Percentiles rank a stretch among this genome's conserved stretches.
phyloP scores from a whole-genome alignment of 1,140 invertebrate genomes.

The Leptinotarsa undecemlineata region DNA sequence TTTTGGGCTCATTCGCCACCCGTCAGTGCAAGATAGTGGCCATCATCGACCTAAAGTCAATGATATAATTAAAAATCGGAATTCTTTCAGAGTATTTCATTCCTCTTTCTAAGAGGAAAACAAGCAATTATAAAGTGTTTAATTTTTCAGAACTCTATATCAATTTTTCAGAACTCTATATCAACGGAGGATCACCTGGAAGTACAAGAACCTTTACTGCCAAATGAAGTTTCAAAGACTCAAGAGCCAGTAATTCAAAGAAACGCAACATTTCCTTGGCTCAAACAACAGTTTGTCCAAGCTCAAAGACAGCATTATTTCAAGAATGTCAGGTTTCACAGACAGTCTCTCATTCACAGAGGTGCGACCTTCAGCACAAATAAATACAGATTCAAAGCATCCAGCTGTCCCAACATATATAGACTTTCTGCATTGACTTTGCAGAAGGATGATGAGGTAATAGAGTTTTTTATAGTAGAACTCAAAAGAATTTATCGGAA shows the following conservation, averaged over 20 bases:
- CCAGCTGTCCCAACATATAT: slow-evolving; percentile 88
- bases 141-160: slow-evolving; percentile 35
- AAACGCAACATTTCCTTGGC: slow-evolving; percentile 56
- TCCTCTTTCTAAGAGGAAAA: no score
- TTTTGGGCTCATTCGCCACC: no score
- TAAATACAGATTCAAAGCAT: slow-evolving; percentile 79
- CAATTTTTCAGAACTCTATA: slow-evolving; percentile 39
- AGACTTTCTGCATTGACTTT: slow-evolving; percentile 86
- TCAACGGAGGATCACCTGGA: slow-evolving; percentile 35
- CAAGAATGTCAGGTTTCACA: slow-evolving; percentile 74
- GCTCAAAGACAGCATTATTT: slow-evolving; percentile 67
- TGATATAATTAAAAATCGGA: no score
- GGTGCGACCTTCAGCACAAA: slow-evolving; percentile 80
- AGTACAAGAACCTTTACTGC: slow-evolving; percentile 40
- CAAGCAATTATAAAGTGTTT: no score
- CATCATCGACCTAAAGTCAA: no score
- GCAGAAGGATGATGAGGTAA: slow-evolving; percentile 74
- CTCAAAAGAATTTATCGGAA: background rate
- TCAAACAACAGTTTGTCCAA: slow-evolving; percentile 59
- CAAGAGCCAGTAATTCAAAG: slow-evolving; percentile 10
- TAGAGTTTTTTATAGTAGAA: background rate
- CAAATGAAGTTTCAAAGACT: slow-evolving; percentile 18
- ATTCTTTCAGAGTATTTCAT: no score
- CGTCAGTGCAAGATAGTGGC: no score
- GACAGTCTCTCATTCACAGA: slow-evolving; percentile 76